A percentile compares a stretch with the other conserved stretches of the same genome.
These are phyloP conservation scores for Oeneis ivallda DNA, from an alignment of 2,888 invertebrate genomes.

Conservation along the genomic window DNA sequence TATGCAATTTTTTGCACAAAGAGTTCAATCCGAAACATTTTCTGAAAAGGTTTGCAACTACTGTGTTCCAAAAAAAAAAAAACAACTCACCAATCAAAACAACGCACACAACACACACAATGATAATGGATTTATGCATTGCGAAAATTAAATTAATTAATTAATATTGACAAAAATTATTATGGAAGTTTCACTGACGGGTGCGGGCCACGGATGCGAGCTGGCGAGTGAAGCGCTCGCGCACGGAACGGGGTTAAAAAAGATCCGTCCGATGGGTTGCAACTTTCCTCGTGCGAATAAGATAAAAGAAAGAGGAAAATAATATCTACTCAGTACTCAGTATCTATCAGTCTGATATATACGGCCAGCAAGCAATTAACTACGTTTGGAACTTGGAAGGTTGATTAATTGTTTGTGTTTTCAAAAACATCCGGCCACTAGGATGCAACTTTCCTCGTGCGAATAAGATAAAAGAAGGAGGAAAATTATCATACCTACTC, in stretches of 20 bases:
- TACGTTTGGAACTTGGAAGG: too few relatives aligned
- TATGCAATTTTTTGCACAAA: neutral
- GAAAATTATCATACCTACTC: conserved; percentile 4
- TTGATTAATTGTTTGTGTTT: too few relatives aligned
- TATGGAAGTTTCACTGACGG: conserved; percentile 3
- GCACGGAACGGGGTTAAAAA: conserved; percentile 70
- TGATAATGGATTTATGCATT: conserved; percentile 67
- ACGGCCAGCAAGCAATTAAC: too few relatives aligned
- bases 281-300: conserved; percentile 36
- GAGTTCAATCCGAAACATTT: neutral
- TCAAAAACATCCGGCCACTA: conserved; percentile 48
- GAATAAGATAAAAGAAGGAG: conserved; percentile 23
- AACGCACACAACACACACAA: conserved; percentile 66
- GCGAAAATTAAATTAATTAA: conserved; percentile 36
- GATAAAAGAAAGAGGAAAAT: conserved; percentile 16
- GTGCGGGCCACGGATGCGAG: conserved; percentile 57
- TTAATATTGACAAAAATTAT: neutral
- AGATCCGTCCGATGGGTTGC: conserved; percentile 32
- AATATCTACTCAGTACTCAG: neutral
- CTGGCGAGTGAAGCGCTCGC: conserved; percentile 65
- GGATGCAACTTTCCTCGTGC: conserved; percentile 38
- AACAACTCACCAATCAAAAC: conserved; percentile 67
- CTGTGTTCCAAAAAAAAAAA: neutral
- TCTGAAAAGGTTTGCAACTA: neutral
- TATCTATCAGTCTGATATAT: too few relatives aligned